Evolutionary conservation across 2,797 vertebrate genomes (phyloP).

Genomic region (Sus cebifrons): DNA sequence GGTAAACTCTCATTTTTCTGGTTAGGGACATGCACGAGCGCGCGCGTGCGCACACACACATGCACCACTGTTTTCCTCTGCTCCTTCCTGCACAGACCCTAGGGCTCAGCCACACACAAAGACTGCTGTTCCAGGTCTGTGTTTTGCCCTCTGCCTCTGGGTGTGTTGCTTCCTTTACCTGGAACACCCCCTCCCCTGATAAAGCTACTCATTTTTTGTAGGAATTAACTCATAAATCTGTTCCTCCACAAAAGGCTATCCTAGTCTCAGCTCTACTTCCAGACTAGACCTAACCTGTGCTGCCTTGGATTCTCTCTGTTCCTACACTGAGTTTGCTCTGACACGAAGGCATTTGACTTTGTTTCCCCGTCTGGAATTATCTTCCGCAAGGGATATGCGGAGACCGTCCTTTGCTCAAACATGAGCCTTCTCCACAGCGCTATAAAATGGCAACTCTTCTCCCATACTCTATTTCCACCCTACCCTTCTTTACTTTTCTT

Average conservation of each 20-base stretch:
- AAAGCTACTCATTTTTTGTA: not conserved
- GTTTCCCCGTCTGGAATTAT: not conserved
- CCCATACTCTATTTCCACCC: no score
- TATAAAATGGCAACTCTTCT: accelerated
- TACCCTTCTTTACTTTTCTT: no score
- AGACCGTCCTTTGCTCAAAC: not conserved
- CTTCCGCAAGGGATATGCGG: no score
- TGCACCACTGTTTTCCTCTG: accelerated
- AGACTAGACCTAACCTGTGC: not conserved
- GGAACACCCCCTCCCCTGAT: no score
- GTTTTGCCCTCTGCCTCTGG: not conserved
- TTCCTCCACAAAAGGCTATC: not conserved
- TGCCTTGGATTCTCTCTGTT: not conserved
- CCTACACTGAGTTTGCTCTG: no score
- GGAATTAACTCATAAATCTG: not conserved
- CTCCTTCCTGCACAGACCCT: not conserved
- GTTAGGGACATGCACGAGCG: not conserved
- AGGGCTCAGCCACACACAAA: accelerated
- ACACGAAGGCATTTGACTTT: not conserved
- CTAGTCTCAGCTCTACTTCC: not conserved
- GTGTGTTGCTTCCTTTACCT: accelerated
- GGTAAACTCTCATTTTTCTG: not conserved
- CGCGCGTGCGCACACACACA: no score
- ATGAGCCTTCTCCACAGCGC: accelerated
- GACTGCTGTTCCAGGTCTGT: accelerated